Percentiles rank a stretch among this genome's conserved stretches.
phyloP scores from a whole-genome alignment of 92 coral and sea anemone genomes.

The Hydrozoanthus gracilis region DNA sequence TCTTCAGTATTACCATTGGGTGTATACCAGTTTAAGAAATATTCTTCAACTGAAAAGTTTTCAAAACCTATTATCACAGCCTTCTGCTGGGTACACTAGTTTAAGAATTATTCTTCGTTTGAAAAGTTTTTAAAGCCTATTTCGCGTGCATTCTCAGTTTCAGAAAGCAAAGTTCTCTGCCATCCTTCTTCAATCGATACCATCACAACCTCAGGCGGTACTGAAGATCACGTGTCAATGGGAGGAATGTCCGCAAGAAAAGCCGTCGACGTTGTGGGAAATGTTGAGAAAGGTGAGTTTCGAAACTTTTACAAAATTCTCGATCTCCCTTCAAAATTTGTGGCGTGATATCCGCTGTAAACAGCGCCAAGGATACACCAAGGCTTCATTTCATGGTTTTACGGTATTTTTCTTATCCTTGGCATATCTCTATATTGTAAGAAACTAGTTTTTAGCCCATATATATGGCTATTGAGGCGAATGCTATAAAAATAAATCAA shows the following conservation, averaged over 20 bases:
- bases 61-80: too few species aligned
- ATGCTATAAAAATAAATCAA: too few species aligned
- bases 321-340: background rate
- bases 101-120: background rate
- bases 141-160: slow-evolving; percentile 32
- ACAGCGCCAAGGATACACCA: too few species aligned
- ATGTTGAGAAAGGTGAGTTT: slow-evolving; percentile 90
- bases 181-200: slow-evolving; percentile 56
- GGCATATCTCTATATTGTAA: too few species aligned
- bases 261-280: slow-evolving; percentile 84
- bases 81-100: background rate
- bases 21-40: background rate
- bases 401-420: too few species aligned
- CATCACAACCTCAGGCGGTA: slow-evolving; percentile 47
- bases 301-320: too few species aligned
- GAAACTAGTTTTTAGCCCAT: too few species aligned
- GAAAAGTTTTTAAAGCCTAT: background rate
- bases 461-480: too few species aligned
- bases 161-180: slow-evolving; percentile 51
- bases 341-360: background rate
- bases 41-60: background rate
- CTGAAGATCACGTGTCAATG: slow-evolving; percentile 46
- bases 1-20: too few species aligned
- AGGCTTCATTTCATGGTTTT: too few species aligned
- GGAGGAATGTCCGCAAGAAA: slow-evolving; percentile 98